Evolutionary conservation across 2,888 invertebrate species (phyloP).

Genomic region (Dasysyrphus tricinctus): DNA sequence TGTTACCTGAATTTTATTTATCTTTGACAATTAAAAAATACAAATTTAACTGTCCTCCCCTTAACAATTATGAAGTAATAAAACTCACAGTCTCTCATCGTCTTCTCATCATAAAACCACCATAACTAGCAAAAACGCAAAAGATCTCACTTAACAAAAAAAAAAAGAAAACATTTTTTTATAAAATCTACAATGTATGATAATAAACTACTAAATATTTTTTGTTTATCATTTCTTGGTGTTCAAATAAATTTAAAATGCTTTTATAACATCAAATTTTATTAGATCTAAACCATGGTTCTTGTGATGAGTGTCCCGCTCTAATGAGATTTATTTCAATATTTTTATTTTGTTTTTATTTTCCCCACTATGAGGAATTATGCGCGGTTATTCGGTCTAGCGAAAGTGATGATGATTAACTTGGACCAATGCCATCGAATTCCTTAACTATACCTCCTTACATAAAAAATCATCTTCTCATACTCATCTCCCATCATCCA

Average conservation of each 20-base stretch:
- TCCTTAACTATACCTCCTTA: conserved; percentile 74
- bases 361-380: conserved; percentile 45
- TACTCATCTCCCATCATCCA: not conserved
- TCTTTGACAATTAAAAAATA: not conserved
- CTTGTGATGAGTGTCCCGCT: conserved; percentile 31
- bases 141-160: not conserved
- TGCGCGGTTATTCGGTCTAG: conserved; percentile 77
- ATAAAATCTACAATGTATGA: conserved; percentile 13
- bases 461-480: not conserved
- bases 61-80: conserved; percentile 1
- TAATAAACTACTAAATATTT: conserved; percentile 23
- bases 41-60: not conserved
- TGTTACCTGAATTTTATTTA: no score
- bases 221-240: conserved; percentile 50
- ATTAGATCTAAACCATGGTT: conserved; percentile 49
- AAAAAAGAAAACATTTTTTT: no score
- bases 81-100: conserved; percentile 36
- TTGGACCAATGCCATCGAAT: conserved; percentile 81
- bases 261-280: conserved; percentile 49
- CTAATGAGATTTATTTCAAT: conserved; percentile 56
- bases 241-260: conserved; percentile 49
- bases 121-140: conserved; percentile 22
- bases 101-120: conserved; percentile 26
- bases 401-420: conserved; percentile 82
- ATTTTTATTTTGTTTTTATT: not conserved